Base-by-base conservation (phyloP, 2,797 vertebrate genomes). In the Galaxias olidus region DNA sequence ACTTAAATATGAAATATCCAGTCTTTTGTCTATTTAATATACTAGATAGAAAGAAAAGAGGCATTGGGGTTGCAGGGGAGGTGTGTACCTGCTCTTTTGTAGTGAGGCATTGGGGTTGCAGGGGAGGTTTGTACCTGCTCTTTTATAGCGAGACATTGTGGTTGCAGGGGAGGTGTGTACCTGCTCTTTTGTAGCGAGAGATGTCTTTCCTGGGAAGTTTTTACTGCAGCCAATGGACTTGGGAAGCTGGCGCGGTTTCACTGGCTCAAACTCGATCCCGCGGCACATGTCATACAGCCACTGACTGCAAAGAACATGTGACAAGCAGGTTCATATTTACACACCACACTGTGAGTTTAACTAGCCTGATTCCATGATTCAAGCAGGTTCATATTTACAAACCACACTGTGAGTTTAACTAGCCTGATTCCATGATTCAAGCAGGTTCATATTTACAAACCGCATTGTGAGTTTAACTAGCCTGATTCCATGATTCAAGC, bases 151-250 rank as follows among this genome's bases (percentile, higher is more conserved):
- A 99, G 87, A 0, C 95, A 93, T 0, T n/a, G n/a, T n/a, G 4
- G n/a, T 47, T 45, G 19, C 10, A 41, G 19, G 44, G 8, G 59
- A 9, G 13, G 15, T 17, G 2, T 17, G 1, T 80, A 98, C 96
- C 94, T 95, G 92, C 4, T 95, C 92, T 76, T 84, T 93, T 0
- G 93, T 94, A 71, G 86, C 84, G 77, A 99, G 87, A 0, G 95
- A 93, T 0, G 89, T 88, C 73, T 86, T 96, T 60, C 97, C 96
- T 4, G 90, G 90, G 70, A 99, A 99, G 79, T 94, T 97, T 86
- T 99, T 99, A 86, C 98, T 95, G 84, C 96, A 99, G 76, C 97
- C 96, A 49, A 98, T 94, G 30, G 95, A 97, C 84, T 94, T 97
- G 0, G 96, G 94, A 69, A 99, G 86, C 68, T 95, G 92, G 46